Evolutionary conservation across 2,113 vertebrate species (phyloP), one percentile per base, ranked within the genome.

Genomic region (Australoheros scitulus): DNA sequence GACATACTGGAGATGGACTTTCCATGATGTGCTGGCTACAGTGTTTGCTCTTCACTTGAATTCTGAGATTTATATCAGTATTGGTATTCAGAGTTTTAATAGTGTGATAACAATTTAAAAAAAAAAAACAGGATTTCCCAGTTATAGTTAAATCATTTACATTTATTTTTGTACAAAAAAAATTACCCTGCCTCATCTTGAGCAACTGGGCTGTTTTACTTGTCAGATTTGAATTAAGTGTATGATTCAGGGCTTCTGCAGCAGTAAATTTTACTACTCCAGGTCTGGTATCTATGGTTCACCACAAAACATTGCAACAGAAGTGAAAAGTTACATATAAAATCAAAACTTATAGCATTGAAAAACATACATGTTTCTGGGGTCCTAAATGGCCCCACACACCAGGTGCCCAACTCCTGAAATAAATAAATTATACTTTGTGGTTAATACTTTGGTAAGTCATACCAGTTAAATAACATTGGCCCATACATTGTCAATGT

Each of bases 31-130:
- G 41, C 9, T 24, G 26, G 24, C 41, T 70, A 26, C 22, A 70
- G 1, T 1, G 0, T 43, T 4, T 43, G 41, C 13, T 13, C 41
- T 13, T 43, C 36, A 41, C 38, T 24, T 24, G 24, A 24, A 24
- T 41, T 43, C 64, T 29, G 43, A 32, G 17, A 50, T 70, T 70
- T 70, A 18, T 22, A 50, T 22, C 29, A 20, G 29, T 29, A 3
- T 29, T 20, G 24, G 18, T 32, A 52, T 52, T 32, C 4, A 20
- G 47, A 26, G 64, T 70, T 70, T 29, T 0, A 50, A 70, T 15
- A 50, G 14, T 29, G 3, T 11, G 24, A 70, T 13, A 22, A 32
- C 3, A 20, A 70, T 52, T 29, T 26, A 29, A 70, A 50, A 20
- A 70, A 29, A 50, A 47, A 29, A 70, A 50, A 1, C 29, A 29